A percentile compares a stretch with the other conserved stretches of the same genome.
Evolutionary conservation across 2,888 invertebrate species (phyloP).

Genomic region (Conistra vaccinii): DNA sequence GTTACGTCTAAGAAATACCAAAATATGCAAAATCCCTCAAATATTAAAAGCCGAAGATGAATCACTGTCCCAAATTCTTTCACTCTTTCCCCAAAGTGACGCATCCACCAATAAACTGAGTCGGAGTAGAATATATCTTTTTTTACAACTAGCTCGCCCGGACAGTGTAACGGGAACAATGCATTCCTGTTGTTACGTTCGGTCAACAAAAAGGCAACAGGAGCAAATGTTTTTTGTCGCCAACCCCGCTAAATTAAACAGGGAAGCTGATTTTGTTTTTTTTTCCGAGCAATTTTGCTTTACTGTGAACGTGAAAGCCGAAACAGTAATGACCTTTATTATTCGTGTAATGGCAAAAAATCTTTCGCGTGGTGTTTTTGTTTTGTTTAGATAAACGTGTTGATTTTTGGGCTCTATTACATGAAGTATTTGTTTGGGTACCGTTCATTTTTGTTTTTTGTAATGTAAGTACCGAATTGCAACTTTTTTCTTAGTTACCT

Average conservation of each 20-base stretch:
- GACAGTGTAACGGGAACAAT: slow-evolving; percentile 86
- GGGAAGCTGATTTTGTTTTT: slow-evolving; percentile 85
- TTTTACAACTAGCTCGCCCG: slow-evolving; percentile 79
- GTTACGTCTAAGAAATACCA: slow-evolving; percentile 10
- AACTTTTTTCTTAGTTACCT: not conserved
- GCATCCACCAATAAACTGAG: slow-evolving; percentile 76
- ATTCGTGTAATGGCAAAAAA: slow-evolving; percentile 57
- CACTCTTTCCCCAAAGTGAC: slow-evolving; percentile 63
- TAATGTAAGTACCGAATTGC: too few relatives aligned
- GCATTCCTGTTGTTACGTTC: slow-evolving; percentile 87
- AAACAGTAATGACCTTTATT: slow-evolving; percentile 68
- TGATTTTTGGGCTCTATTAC: slow-evolving; percentile 31
- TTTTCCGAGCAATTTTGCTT: slow-evolving; percentile 78
- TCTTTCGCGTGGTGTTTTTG: slow-evolving; percentile 44
- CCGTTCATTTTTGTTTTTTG: not conserved
- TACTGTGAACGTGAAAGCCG: slow-evolving; percentile 71
- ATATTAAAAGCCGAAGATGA: slow-evolving; percentile 69
- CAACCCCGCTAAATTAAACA: slow-evolving; percentile 89
- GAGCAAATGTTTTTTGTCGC: slow-evolving; percentile 86
- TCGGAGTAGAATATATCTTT: slow-evolving; percentile 79
- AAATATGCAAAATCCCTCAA: slow-evolving; percentile 42
- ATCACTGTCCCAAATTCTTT: slow-evolving; percentile 76
- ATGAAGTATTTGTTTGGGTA: slow-evolving; percentile 17
- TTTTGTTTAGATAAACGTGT: slow-evolving; percentile 34
- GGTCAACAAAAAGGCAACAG: slow-evolving; percentile 86